These are phyloP conservation scores for Aphis craccivora DNA, from an alignment of 1,140 invertebrate species.

Conservation along the genomic window DNA sequence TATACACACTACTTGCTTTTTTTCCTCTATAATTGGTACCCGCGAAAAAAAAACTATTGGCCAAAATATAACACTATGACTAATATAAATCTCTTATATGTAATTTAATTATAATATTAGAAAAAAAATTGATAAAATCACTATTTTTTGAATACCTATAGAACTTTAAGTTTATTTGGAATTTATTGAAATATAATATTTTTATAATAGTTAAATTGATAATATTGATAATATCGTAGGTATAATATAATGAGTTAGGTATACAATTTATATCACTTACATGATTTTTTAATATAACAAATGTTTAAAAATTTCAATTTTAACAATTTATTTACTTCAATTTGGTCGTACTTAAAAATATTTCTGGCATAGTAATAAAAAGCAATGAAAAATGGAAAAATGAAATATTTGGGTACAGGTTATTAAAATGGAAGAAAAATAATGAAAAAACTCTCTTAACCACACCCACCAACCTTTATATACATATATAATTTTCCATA, in stretches of 20 bases:
- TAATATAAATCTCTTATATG: background rate
- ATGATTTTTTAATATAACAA: background rate
- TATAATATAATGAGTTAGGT: background rate
- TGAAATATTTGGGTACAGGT: slow-evolving; percentile 35
- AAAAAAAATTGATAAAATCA: background rate
- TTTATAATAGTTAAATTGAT: background rate
- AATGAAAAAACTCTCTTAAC: background rate
- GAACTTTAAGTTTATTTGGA: background rate
- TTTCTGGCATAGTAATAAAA: slow-evolving; percentile 2
- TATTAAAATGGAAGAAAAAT: slow-evolving; percentile 39
- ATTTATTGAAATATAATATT: background rate
- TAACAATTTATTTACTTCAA: too few relatives aligned
- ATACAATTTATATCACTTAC: background rate
- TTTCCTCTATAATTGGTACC: too few relatives aligned
- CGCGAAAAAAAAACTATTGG: too few relatives aligned
- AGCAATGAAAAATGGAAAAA: background rate
- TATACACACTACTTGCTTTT: too few relatives aligned
- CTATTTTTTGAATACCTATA: background rate
- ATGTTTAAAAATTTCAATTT: background rate
- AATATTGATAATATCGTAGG: background rate
- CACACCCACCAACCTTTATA: background rate
- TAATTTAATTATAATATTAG: background rate
- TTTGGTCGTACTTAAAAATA: background rate
- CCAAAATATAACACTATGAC: too few relatives aligned
- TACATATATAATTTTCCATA: background rate